phyloP scores from a whole-genome alignment of 2,113 vertebrate genomes.

The Girardinichthys multiradiatus region DNA sequence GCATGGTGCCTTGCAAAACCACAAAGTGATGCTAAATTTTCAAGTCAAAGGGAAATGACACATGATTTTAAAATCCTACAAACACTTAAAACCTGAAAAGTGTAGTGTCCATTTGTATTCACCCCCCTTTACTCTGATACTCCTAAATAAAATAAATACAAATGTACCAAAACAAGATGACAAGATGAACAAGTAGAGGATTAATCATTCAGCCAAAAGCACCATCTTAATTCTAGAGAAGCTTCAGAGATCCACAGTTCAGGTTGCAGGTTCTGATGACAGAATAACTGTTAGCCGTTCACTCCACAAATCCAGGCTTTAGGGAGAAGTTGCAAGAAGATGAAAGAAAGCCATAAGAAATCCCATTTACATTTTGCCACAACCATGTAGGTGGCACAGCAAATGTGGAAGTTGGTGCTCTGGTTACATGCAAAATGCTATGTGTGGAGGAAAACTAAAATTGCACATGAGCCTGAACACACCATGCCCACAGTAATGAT shows the following conservation, averaged over 20 bases:
- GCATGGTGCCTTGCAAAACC: not conserved
- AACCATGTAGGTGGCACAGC: too few relatives aligned
- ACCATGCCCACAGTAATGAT: too few relatives aligned
- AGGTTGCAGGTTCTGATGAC: not conserved
- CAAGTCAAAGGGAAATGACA: not conserved
- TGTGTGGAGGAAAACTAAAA: too few relatives aligned
- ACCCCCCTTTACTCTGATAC: not conserved
- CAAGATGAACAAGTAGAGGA: not conserved
- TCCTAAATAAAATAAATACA: not conserved
- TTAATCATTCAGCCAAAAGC: not conserved
- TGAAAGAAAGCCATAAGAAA: too few relatives aligned
- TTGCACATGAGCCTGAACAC: too few relatives aligned
- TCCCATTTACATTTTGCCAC: too few relatives aligned
- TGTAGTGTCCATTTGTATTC: not conserved
- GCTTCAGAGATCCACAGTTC: not conserved
- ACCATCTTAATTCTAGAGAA: not conserved
- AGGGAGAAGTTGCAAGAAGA: not conserved
- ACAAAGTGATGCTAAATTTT: not conserved
- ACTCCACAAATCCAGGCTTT: not conserved
- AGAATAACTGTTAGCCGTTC: not conserved
- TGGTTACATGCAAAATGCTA: too few relatives aligned
- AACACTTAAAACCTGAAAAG: not conserved
- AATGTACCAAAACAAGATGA: not conserved
- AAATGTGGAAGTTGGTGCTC: too few relatives aligned
- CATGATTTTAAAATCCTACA: not conserved